Conservation (phyloP, 2,113 vertebrate genomes). For the Mirounga angustirostris region DNA sequence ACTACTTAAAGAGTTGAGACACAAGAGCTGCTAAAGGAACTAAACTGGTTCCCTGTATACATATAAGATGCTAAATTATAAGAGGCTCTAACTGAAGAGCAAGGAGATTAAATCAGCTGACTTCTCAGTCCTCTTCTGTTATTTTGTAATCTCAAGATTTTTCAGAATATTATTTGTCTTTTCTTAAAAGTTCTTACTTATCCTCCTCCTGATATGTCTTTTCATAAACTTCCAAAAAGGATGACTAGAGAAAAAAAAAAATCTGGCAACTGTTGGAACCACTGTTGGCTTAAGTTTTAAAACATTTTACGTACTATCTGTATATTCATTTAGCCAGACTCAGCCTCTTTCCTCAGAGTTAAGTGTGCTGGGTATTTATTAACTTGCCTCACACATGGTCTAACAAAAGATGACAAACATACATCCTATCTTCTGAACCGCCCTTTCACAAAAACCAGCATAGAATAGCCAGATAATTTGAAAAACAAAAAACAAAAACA, state of each 20-base stretch:
- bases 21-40: neutral
- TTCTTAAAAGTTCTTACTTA: neutral
- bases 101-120: neutral
- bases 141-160: neutral
- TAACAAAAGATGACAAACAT: conserved; percentile 2
- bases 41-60: neutral
- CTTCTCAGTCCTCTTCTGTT: conserved; percentile 10
- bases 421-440: neutral
- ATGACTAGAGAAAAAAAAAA: neutral
- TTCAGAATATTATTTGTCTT: conserved; percentile 28
- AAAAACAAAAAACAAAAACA: neutral
- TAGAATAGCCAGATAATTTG: neutral
- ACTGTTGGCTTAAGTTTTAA: neutral
- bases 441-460: neutral
- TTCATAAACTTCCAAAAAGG: conserved; percentile 39
- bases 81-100: neutral
- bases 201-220: neutral
- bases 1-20: neutral
- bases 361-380: neutral
- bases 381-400: neutral
- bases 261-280: neutral
- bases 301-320: neutral
- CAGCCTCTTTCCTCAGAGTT: neutral
- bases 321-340: conserved; percentile 2
- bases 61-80: neutral